Percentiles rank a stretch among this genome's conserved stretches.
Conservation (phyloP, 2,113 vertebrate genomes). For the Sinocyclocheilus rhinocerous region DNA sequence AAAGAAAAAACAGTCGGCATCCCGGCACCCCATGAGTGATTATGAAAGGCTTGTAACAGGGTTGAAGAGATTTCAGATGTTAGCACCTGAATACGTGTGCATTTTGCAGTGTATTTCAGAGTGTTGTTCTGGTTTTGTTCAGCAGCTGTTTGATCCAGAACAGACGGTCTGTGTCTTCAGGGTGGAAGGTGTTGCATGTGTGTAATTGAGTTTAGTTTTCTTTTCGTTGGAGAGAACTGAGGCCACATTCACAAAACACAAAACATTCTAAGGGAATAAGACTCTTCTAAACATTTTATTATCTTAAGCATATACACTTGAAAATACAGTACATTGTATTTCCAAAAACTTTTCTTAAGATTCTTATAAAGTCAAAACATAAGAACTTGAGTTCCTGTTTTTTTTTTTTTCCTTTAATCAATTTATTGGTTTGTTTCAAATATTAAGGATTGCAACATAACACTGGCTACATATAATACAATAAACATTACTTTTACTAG, state of each 20-base stretch:
- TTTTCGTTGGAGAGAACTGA: not conserved
- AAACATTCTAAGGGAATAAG: no score
- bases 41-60: not conserved
- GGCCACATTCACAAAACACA: no score
- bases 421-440: no score
- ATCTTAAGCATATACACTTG: not conserved
- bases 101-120: not conserved
- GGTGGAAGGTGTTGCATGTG: not conserved
- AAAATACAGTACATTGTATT: not conserved
- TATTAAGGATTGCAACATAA: no score
- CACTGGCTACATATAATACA: no score
- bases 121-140: not conserved
- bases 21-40: not conserved
- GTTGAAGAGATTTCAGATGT: not conserved
- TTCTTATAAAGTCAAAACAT: no score
- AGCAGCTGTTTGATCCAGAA: not conserved
- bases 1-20: not conserved
- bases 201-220: not conserved
- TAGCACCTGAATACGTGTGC: not conserved
- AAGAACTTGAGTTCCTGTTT: no score
- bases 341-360: not conserved
- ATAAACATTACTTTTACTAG: no score
- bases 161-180: not conserved
- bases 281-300: not conserved
- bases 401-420: no score